Evolutionary conservation across 2,888 invertebrate genomes (phyloP), one percentile per base, ranked within the genome.

Genomic region (Apodemia mormo): DNA sequence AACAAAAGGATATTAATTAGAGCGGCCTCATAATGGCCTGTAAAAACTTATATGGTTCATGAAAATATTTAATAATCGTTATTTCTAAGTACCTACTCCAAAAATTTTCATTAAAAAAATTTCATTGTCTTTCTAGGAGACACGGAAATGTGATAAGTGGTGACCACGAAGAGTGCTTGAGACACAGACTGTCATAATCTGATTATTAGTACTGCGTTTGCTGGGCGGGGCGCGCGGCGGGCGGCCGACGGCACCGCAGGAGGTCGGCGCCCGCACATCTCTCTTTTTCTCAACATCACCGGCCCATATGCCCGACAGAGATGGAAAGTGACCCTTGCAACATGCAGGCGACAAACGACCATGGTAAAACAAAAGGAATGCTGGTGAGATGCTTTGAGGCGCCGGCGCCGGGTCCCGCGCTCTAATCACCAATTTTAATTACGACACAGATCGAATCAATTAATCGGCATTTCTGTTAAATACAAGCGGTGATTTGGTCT

Each of bases 301-400:
- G 65, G 49, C 70, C 70, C 74, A 67, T 66, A 40, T 70, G 82
- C 74, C 68, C 68, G 84, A 83, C 74, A 77, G 81, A 79, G 83
- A 86, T 80, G 76, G 76, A 72, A 74, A 71, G 74, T 78, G 76
- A 75, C 82, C 80, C 83, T 78, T 82, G 84, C 86, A 85, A 80
- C 87, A 80, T 80, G 84, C 90, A 90, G 91, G 92, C 92, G 92
- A 93, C 93, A 92, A 92, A 88, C 92, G 90, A 90, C 91, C 92
- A 87, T 91, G 90, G 91, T 93, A 93, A 93, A 92, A 93, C 93
- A 93, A 93, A 93, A 92, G 92, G 92, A 93, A 93, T 93, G 92
- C 90, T 88, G 90, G 88, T 88, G 91, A 88, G 92, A 91, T 88
- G 92, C 92, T 92, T 92, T 92, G 92, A 92, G 91, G 90, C 91